These are phyloP conservation scores for Phthorimaea operculella DNA, from an alignment of 1,140 invertebrate genomes.

Conservation along the genomic window DNA sequence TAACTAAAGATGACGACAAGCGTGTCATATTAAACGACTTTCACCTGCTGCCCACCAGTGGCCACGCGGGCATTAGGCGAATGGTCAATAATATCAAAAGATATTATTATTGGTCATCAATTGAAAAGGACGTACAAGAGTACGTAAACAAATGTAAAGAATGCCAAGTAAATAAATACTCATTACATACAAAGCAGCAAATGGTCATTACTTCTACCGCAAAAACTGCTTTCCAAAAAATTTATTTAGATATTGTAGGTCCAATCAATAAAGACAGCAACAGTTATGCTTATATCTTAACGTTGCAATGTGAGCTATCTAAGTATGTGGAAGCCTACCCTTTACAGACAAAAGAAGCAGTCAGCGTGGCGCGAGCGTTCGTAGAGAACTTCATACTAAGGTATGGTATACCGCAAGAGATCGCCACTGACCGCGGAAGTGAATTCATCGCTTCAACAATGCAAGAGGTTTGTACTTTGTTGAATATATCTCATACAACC, in stretches of 20 bases:
- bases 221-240: not conserved
- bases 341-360: not conserved
- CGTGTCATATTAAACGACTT: not conserved
- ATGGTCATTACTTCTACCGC: not conserved
- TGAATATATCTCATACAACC: not conserved
- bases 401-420: constrained; percentile 1
- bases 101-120: not conserved
- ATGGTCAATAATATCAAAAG: not conserved
- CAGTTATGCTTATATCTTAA: not conserved
- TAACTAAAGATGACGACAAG: not conserved
- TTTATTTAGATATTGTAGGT: not conserved
- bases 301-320: constrained; percentile 2
- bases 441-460: constrained; percentile 3
- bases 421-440: constrained; percentile 1
- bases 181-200: not conserved
- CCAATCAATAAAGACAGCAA: not conserved
- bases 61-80: not conserved
- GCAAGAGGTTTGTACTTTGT: constrained; percentile 1
- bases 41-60: not conserved
- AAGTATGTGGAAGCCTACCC: constrained; percentile 3
- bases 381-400: constrained; percentile 3
- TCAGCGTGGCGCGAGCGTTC: not conserved
- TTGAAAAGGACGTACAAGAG: not conserved
- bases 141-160: not conserved
- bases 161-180: not conserved